Base-by-base conservation (phyloP, 1,140 invertebrate genomes). In the Oedothorax gibbosus region DNA sequence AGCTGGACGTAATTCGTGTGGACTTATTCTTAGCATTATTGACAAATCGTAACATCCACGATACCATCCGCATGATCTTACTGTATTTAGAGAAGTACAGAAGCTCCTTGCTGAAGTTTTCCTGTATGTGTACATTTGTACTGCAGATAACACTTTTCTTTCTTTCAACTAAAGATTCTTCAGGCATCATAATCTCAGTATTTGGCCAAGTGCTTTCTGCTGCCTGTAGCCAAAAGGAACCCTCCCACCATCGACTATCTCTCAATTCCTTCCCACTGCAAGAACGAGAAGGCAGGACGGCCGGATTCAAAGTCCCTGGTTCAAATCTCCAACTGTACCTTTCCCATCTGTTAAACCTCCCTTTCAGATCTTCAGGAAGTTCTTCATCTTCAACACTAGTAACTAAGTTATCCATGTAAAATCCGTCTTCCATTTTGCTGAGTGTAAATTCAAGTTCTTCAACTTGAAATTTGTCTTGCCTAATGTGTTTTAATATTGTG, bases 121-220 rank as follows among this genome's bases (percentile, higher is more conserved):
- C 71, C 6, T 53, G 5, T 6, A 54, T 14, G 12, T 73, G 11
- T 7, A 73, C 20, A 73, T 15, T 56, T 5, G 53, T 56, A 54
- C 15, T 54, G 11, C 7, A 20, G 15, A 73, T 73, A 0, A 73
- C 7, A 73, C 12, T n/a, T 73, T 73, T 73, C 5, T 49, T 53
- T 73, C 15, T 73, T 54, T 73, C 71, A n/a, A 54, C 15, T 0
- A 73, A 49, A 35, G 71, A 50, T 56, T 54, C 71, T 10, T 73
- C 49, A 54, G 71, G 11, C 0, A n/a, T 15, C 12, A 18, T 73
- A 54, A 73, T 73, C 9, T 53, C 49, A 18, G 49, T 18, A 0
- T 53, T 54, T 73, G 1, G 71, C 71, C 56, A 54, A 54, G 35
- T 54, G 10, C 56, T 49, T 15, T 73, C 35, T 7, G 50, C n/a